Evolutionary conservation across 1,140 invertebrate species (phyloP), one percentile per base, ranked within the genome.

Genomic region (Coelopa frigida): DNA sequence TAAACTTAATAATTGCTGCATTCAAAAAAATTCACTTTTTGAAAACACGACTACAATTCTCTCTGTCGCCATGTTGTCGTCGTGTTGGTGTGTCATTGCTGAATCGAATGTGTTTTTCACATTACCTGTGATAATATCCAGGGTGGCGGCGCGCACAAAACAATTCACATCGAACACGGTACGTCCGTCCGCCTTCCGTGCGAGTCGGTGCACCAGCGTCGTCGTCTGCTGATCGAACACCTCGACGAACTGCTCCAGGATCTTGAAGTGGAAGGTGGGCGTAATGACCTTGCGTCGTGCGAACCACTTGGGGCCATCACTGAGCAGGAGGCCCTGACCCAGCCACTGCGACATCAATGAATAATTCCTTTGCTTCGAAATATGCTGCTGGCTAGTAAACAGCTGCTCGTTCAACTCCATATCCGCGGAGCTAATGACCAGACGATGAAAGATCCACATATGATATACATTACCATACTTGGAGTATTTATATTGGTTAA

Each of bases 211-310:
- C 0, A 78, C 63, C 43, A 89, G 62, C 12, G 75, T 68, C 4
- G 70, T 54, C 23, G 75, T 70, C 54, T 87, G 80, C 46, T 81
- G 74, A 51, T 81, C 78, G 59, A 89, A 84, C 3, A 85, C 72
- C 7, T 77, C 73, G 2, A 87, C 48, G 59, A 89, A 91, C 56
- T 85, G 78, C 49, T 88, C 78, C 3, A 93, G 69, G 39, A 92
- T 90, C 45, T 81, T 80, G 59, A 89, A 89, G 63, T 93, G 89
- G 61, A 92, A 91, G 0, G 85, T 80, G 17, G 86, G 85, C 3
- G 88, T 92, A 6, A 92, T 58, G 32, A 90, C 72, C 70, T 87
- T 89, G 27, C 89, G 66, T 39, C 85, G 65, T 1, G 58, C 64
- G 15, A 78, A 75, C 89, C 89, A 93, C 73, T 88, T 87, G 5